These are phyloP conservation scores for Zygogramma bicolorata DNA, from an alignment of 2,888 invertebrate genomes.

Conservation along the genomic window DNA sequence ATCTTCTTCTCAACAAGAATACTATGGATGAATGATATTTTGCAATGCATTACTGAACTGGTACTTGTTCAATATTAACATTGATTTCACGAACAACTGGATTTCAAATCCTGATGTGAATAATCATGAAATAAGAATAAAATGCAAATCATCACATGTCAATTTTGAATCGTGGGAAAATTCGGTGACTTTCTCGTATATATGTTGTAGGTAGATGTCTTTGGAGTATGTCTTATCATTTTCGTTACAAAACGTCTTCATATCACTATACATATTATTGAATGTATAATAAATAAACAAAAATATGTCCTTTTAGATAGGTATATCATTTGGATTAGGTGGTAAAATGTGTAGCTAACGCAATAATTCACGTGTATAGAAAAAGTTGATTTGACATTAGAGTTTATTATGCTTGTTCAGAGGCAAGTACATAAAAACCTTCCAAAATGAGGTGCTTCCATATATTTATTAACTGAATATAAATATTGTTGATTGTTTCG, in stretches of 20 bases:
- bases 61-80: too few species aligned
- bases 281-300: neutral
- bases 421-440: conserved; percentile 32
- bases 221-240: neutral
- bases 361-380: conserved; percentile 67
- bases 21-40: too few species aligned
- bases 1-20: too few species aligned
- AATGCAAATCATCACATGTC: too few species aligned
- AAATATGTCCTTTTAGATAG: conserved; percentile 18
- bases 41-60: too few species aligned
- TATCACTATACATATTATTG: neutral
- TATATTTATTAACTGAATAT: conserved; percentile 37
- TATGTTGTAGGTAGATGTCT: neutral
- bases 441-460: conserved; percentile 41
- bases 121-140: too few species aligned
- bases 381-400: conserved; percentile 41
- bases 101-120: too few species aligned
- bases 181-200: neutral
- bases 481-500: conserved; percentile 14
- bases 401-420: conserved; percentile 37
- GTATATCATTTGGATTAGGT: conserved; percentile 58
- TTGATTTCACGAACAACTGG: too few species aligned
- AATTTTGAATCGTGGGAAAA: too few species aligned
- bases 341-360: conserved; percentile 67
- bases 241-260: neutral